These are phyloP conservation scores for Crotophaga sulcirostris DNA, from an alignment of 2,113 vertebrate species.

Conservation along the genomic window DNA sequence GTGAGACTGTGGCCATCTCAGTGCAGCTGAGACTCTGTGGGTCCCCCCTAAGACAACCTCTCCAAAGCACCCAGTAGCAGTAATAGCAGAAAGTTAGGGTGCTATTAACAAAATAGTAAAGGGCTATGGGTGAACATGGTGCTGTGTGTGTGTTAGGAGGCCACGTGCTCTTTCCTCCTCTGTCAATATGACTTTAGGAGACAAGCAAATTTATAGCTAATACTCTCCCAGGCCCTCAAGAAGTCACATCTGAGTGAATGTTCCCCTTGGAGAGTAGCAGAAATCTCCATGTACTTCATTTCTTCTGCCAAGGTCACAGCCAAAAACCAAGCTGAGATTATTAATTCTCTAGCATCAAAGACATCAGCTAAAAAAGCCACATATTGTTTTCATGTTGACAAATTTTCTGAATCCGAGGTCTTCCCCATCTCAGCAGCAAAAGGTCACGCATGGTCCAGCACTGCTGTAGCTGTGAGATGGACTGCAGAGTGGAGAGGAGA, in stretches of 20 bases:
- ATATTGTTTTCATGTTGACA: neutral
- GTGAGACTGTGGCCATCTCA: neutral
- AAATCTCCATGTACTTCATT: neutral
- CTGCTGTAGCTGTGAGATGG: neutral
- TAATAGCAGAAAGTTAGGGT: neutral
- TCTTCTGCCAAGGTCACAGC: neutral
- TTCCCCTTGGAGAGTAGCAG: neutral
- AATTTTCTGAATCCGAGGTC: neutral
- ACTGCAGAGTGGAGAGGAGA: neutral
- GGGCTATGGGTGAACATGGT: neutral
- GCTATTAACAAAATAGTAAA: neutral
- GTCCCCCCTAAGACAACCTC: neutral
- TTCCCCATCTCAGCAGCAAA: neutral
- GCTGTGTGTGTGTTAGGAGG: neutral
- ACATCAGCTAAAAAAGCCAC: neutral
- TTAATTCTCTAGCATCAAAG: neutral
- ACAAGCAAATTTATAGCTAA: neutral
- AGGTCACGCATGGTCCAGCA: neutral
- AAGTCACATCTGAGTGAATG: neutral
- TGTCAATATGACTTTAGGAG: neutral
- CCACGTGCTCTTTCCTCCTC: neutral
- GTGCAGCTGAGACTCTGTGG: neutral
- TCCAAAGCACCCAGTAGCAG: neutral
- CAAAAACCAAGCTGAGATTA: neutral
- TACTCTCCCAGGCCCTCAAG: neutral